phyloP scores from a whole-genome alignment of 2,797 vertebrate species.

The Lepidocolaptes lacrymiger region DNA sequence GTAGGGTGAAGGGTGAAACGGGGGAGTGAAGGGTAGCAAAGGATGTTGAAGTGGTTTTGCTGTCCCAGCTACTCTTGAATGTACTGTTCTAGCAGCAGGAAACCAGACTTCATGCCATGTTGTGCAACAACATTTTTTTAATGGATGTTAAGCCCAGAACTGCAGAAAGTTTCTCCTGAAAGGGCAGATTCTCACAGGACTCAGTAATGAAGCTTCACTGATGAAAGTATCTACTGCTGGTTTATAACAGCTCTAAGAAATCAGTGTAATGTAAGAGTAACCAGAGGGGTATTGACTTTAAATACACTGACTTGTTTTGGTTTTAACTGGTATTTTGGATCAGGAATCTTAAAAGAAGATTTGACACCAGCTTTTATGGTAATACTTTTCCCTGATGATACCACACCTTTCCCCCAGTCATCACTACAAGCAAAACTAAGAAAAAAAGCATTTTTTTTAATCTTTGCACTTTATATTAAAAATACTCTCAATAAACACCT shows the following conservation, averaged over 20 bases:
- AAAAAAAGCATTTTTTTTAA: conserved; percentile 20
- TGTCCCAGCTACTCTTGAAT: not conserved
- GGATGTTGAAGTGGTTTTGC: not conserved
- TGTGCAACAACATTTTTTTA: not conserved
- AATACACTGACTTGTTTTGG: not conserved
- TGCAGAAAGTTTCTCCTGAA: not conserved
- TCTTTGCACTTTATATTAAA: conserved; percentile 61
- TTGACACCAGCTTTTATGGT: not conserved
- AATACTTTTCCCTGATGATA: not conserved
- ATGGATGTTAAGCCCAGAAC: not conserved
- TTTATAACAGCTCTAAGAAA: not conserved
- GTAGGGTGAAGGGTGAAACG: not conserved
- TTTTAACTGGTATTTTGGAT: conserved; percentile 13
- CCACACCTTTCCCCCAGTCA: not conserved
- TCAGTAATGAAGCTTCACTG: not conserved
- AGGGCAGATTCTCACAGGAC: not conserved
- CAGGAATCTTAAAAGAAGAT: not conserved
- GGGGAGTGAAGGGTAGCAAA: not conserved
- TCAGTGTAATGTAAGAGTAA: not conserved
- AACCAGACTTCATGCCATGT: not conserved
- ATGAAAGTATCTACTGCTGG: not conserved
- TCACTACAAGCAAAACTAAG: not conserved
- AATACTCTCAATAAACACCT: conserved; percentile 49
- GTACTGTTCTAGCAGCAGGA: not conserved
- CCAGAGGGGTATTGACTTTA: not conserved